Conservation (phyloP, 2,888 invertebrate species). For the Napeogenes inachia region DNA sequence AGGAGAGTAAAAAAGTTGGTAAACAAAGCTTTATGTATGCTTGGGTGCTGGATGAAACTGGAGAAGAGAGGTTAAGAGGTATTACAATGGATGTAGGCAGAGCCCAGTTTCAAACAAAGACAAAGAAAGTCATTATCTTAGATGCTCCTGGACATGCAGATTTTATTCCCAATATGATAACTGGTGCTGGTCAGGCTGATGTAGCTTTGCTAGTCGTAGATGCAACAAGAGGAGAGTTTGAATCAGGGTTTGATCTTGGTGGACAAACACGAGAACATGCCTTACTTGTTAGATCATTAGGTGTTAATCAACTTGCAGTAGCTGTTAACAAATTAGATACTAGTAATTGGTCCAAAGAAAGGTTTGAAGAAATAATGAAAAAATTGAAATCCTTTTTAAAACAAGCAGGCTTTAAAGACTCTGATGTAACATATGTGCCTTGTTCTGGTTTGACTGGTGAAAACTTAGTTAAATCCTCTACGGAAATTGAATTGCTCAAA, state of each 20-base stretch:
- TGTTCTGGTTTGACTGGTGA: slow-evolving; percentile 98
- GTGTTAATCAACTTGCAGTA: slow-evolving; percentile 95
- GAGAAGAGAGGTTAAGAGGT: slow-evolving; percentile 96
- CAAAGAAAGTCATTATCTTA: slow-evolving; percentile 88
- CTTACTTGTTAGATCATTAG: slow-evolving; percentile 90
- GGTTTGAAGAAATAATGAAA: slow-evolving; percentile 92
- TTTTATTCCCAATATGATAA: slow-evolving; percentile 99
- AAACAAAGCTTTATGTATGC: slow-evolving; percentile 99
- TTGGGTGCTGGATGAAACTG: slow-evolving; percentile 99
- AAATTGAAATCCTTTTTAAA: slow-evolving; percentile 90
- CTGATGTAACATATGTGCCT: slow-evolving; percentile 92
- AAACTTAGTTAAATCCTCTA: slow-evolving; percentile 86
- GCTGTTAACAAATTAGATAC: slow-evolving; percentile 99
- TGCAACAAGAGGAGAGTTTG: slow-evolving; percentile 97
- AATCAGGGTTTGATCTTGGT: slow-evolving; percentile 98
- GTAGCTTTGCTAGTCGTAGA: slow-evolving; percentile 97
- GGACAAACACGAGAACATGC: slow-evolving; percentile 99
- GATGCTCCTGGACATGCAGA: slow-evolving; percentile 99
- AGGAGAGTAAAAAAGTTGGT: slow-evolving; percentile 97
- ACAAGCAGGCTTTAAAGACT: slow-evolving; percentile 93
- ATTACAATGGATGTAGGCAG: slow-evolving; percentile 99
- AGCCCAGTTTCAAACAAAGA: slow-evolving; percentile 92
- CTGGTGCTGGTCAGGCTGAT: slow-evolving; percentile 98
- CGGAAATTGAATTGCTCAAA: slow-evolving; percentile 78
- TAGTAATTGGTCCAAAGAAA: slow-evolving; percentile 92